phyloP scores from a whole-genome alignment of 2,797 vertebrate genomes.

The Microtus agrestis region DNA sequence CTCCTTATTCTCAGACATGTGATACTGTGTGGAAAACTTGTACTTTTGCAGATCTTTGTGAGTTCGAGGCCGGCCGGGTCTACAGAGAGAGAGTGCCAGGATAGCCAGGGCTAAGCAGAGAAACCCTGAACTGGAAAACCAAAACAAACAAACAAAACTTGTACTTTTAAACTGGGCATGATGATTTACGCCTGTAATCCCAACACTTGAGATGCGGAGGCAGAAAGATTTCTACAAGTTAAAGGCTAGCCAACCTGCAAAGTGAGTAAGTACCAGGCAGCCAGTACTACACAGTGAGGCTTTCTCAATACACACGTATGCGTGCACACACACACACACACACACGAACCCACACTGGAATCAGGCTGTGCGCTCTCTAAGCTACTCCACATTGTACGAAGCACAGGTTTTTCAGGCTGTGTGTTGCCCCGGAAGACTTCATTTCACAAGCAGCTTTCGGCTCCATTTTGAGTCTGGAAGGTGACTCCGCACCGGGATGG shows the following conservation, averaged over 20 bases:
- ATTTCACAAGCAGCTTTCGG: neutral
- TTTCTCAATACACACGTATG: neutral
- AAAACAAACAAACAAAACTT: neutral
- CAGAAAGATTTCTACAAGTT: neutral
- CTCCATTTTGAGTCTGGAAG: no score
- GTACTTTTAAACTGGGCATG: neutral
- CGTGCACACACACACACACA: no score
- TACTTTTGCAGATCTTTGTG: neutral
- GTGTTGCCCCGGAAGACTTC: neutral
- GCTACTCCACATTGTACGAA: neutral
- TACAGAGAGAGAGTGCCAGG: neutral
- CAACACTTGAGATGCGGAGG: neutral
- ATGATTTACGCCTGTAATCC: neutral
- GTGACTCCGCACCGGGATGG: neutral
- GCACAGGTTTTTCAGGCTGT: neutral
- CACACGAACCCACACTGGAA: neutral
- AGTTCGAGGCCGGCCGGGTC: neutral
- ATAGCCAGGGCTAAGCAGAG: neutral
- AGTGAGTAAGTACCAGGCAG: neutral
- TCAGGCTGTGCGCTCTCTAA: neutral
- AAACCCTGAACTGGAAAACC: neutral
- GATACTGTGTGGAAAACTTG: neutral
- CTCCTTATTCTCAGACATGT: neutral
- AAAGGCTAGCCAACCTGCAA: neutral
- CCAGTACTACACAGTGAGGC: neutral